Evolutionary conservation across 2,888 invertebrate species (phyloP).

Genomic region (Pyrochroa serraticornis): DNA sequence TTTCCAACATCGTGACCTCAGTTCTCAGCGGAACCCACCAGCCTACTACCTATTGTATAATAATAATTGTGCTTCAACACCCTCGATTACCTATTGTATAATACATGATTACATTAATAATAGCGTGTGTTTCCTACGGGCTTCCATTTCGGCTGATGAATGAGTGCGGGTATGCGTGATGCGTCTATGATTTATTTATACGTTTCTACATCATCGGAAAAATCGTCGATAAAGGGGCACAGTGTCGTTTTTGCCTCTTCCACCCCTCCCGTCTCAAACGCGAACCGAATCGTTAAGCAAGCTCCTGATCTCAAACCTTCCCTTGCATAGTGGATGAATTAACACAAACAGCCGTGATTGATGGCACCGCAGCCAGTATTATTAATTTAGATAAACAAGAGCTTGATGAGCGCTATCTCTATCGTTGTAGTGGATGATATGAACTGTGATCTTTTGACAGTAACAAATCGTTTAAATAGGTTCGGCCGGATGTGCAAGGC

Average conservation of each 20-base stretch:
- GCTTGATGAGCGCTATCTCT: conserved; percentile 37
- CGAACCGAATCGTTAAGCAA: background rate
- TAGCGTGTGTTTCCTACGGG: conserved; percentile 43
- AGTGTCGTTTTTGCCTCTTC: too few species aligned
- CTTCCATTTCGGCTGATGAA: conserved; percentile 42
- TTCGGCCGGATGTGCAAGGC: conserved; percentile 41
- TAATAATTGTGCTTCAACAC: conserved; percentile 23
- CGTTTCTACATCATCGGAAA: background rate
- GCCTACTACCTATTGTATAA: background rate
- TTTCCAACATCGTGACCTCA: too few species aligned
- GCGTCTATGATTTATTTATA: conserved; percentile 2
- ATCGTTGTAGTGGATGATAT: conserved; percentile 39
- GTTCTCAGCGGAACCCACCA: too few species aligned
- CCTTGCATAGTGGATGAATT: conserved; percentile 31
- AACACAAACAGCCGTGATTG: conserved; percentile 39
- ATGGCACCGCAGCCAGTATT: conserved; percentile 46
- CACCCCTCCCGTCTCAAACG: too few species aligned
- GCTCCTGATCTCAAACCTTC: conserved; percentile 27
- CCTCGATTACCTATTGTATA: background rate
- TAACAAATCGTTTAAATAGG: conserved; percentile 40
- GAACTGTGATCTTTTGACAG: conserved; percentile 47
- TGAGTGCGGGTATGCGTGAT: conserved; percentile 17
- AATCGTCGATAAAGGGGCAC: background rate
- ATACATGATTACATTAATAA: conserved; percentile 1
- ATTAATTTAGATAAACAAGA: conserved; percentile 44